Percentiles rank a stretch among this genome's conserved stretches.
phyloP scores from a whole-genome alignment of 37 sponge, comb jelly and placozoan genomes.

The Aplysina aerophoba region DNA sequence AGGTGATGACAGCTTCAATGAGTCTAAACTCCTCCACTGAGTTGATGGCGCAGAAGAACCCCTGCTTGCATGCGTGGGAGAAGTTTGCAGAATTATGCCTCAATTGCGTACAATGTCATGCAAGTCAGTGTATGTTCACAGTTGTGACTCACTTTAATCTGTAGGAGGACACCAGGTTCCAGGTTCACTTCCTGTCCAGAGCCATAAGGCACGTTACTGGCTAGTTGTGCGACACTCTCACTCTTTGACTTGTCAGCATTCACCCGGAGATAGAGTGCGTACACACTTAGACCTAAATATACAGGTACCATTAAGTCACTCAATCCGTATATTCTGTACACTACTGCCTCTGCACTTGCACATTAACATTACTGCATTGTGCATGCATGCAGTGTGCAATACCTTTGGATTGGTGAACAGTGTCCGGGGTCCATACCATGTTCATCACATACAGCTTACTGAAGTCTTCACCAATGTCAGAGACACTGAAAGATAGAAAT shows the following conservation, averaged over 20 bases:
- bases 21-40: slow-evolving; percentile 26
- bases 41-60: not conserved
- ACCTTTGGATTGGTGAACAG: slow-evolving; percentile 35
- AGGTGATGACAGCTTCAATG: not conserved
- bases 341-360: not conserved
- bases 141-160: slow-evolving; percentile 47
- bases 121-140: too few species aligned
- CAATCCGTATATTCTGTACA: not conserved
- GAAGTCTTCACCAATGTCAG: slow-evolving; percentile 15
- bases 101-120: too few species aligned
- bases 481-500: not conserved
- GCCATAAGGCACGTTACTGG: slow-evolving; percentile 30
- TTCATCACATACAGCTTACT: slow-evolving; percentile 51
- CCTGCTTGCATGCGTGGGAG: not conserved
- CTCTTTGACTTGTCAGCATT: slow-evolving; percentile 68
- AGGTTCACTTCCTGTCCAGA: slow-evolving; percentile 48
- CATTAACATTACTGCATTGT: slow-evolving; percentile 3
- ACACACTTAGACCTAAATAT: slow-evolving; percentile 53
- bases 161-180: slow-evolving; percentile 33
- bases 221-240: slow-evolving; percentile 60
- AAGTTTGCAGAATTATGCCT: not conserved
- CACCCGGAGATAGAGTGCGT: slow-evolving; percentile 50
- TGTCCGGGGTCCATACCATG: slow-evolving; percentile 10
- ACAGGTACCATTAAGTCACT: not conserved
- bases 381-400: slow-evolving; percentile 12